A percentile compares a stretch with the other conserved stretches of the same genome.
Conservation (phyloP, 2,797 vertebrate species). For the Trachurus trachurus region DNA sequence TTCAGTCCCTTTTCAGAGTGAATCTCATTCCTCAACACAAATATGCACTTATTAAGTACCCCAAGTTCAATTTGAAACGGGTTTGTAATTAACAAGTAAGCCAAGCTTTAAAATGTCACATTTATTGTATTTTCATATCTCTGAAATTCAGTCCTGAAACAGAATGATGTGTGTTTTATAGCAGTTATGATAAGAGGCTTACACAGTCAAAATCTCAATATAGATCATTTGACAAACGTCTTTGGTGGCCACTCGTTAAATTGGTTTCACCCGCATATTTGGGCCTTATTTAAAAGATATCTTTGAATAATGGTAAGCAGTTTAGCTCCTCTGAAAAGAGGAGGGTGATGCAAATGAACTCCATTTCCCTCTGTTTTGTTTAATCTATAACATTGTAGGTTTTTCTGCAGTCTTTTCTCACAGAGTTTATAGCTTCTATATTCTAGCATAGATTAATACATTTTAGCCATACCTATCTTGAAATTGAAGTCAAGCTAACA, state of each 20-base stretch:
- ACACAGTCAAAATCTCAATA: conserved; percentile 88
- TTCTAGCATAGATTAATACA: conserved; percentile 76
- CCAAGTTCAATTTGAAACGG: conserved; percentile 87
- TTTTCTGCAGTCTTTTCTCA: conserved; percentile 68
- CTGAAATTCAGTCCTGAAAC: conserved; percentile 86
- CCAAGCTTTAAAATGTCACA: conserved; percentile 89
- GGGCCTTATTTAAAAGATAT: conserved; percentile 88
- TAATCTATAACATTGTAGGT: conserved; percentile 83
- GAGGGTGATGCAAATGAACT: conserved; percentile 88
- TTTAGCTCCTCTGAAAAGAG: conserved; percentile 86
- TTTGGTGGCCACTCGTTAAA: conserved; percentile 89
- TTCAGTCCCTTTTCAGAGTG: conserved; percentile 51
- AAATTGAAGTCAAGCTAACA: conserved; percentile 76
- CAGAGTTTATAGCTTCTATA: conserved; percentile 77
- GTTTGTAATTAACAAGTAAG: conserved; percentile 90
- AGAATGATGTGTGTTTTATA: conserved; percentile 89
- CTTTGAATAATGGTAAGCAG: conserved; percentile 88
- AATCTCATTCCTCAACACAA: conserved; percentile 82
- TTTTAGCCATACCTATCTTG: conserved; percentile 80
- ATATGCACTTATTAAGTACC: conserved; percentile 85
- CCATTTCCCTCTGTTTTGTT: conserved; percentile 85
- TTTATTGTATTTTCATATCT: conserved; percentile 90
- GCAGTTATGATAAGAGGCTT: conserved; percentile 89
- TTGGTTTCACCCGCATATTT: conserved; percentile 90
- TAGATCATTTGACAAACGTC: conserved; percentile 88